Evolutionary conservation across 2,797 vertebrate genomes (phyloP).

Genomic region (Gadopsis bispinosus): DNA sequence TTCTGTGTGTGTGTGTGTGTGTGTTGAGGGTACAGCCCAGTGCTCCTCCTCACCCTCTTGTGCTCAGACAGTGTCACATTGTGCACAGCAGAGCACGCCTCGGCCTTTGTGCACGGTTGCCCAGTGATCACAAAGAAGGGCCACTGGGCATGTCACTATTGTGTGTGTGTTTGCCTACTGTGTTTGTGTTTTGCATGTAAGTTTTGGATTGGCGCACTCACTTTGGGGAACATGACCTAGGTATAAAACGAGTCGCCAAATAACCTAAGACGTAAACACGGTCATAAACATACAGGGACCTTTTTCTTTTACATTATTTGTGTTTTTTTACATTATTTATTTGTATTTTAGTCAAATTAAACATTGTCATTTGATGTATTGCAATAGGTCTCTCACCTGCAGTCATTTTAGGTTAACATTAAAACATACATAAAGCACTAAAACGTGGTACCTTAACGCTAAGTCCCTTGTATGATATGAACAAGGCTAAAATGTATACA

Average conservation of each 20-base stretch:
- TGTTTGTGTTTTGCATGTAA: slow-evolving; percentile 46
- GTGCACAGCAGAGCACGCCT: slow-evolving; percentile 68
- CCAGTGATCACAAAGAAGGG: slow-evolving; percentile 71
- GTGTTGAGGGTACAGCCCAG: slow-evolving; percentile 50
- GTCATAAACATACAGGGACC: neutral
- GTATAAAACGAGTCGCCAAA: neutral
- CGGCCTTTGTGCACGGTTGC: slow-evolving; percentile 77
- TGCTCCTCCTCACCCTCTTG: slow-evolving; percentile 56
- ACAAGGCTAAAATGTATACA: neutral
- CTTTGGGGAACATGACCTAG: slow-evolving; percentile 7
- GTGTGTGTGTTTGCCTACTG: slow-evolving; percentile 33
- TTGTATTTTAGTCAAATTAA: neutral
- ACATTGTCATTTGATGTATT: neutral
- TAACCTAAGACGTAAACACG: neutral
- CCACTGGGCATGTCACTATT: slow-evolving; percentile 56
- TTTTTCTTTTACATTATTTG: neutral
- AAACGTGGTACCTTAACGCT: neutral
- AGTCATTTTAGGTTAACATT: neutral
- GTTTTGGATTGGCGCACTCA: slow-evolving; percentile 8
- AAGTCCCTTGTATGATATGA: neutral
- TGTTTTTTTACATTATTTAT: neutral
- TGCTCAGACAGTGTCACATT: slow-evolving; percentile 72
- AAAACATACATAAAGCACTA: neutral
- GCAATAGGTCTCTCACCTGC: neutral
- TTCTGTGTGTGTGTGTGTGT: slow-evolving; percentile 36